Conservation (phyloP, 2,113 vertebrate species). For the Sisor rabdophorus region DNA sequence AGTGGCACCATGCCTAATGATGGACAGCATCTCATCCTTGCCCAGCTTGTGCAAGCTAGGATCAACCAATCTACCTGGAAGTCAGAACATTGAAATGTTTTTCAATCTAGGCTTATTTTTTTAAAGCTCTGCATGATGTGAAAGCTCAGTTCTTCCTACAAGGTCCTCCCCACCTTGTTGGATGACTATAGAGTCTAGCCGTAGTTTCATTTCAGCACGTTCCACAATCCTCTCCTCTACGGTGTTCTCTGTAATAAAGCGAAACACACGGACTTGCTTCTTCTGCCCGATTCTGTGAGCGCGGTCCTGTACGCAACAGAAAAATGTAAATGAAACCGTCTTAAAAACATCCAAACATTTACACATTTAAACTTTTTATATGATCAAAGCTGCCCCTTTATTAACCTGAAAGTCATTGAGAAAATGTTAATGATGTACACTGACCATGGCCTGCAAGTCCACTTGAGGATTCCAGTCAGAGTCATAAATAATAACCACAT, state of each 20-base stretch:
- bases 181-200: constrained; percentile 95
- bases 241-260: constrained; percentile 97
- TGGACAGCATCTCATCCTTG: constrained; percentile 98
- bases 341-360: background rate
- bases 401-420: background rate
- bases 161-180: constrained; percentile 80
- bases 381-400: background rate
- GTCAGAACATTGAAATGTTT: constrained; percentile 26
- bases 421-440: constrained; percentile 32
- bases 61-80: constrained; percentile 89
- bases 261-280: constrained; percentile 92
- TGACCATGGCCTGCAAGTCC: constrained; percentile 97
- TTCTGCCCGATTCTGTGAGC: constrained; percentile 96
- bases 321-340: background rate
- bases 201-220: constrained; percentile 94
- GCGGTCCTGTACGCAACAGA: constrained; percentile 75
- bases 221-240: constrained; percentile 98
- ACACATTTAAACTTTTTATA: no score
- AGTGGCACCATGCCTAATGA: constrained; percentile 95
- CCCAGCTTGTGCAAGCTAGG: constrained; percentile 94
- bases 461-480: constrained; percentile 99
- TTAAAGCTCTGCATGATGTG: background rate
- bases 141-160: background rate
- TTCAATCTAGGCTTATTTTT: no score
- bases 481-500: constrained; percentile 96